Conservation (phyloP, 2,113 vertebrate species). For the Bufo gargarizans region DNA sequence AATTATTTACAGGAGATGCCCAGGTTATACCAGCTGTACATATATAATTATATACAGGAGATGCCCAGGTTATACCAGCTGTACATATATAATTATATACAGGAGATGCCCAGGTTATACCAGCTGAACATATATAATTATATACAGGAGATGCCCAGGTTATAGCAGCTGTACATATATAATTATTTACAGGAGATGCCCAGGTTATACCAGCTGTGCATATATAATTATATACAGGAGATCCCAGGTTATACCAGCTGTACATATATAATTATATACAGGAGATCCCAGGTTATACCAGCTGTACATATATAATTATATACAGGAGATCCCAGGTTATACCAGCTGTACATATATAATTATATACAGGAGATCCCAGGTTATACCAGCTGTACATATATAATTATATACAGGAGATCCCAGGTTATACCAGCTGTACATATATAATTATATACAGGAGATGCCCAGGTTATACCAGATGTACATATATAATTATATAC, state of each 20-base stretch:
- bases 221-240: background rate
- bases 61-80: background rate
- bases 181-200: background rate
- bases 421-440: too few relatives aligned
- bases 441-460: too few relatives aligned
- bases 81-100: background rate
- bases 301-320: background rate
- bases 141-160: background rate
- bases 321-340: background rate
- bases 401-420: too few relatives aligned
- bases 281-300: background rate
- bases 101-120: background rate
- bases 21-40: background rate
- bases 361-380: too few relatives aligned
- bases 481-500: background rate
- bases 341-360: background rate
- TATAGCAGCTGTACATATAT: background rate
- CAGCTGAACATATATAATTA: background rate
- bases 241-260: background rate
- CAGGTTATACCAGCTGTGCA: background rate
- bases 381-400: too few relatives aligned
- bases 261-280: background rate
- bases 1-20: background rate
- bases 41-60: background rate
- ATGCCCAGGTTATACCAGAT: background rate